A percentile compares a stretch with the other conserved stretches of the same genome.
phyloP scores from a whole-genome alignment of 1,140 invertebrate genomes.

The Planococcus citri region DNA sequence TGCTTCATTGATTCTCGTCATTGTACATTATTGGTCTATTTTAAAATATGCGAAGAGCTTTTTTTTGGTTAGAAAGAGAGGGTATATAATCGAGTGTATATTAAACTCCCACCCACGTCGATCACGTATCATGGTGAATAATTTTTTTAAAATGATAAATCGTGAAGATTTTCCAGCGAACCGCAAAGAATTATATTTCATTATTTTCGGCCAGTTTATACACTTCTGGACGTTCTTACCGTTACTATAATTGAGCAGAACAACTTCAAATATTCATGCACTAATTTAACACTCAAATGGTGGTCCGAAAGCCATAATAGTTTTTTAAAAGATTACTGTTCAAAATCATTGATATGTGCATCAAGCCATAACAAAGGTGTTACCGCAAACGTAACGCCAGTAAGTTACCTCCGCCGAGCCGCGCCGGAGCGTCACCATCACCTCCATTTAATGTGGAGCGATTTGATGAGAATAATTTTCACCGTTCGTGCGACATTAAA shows the following conservation, averaged over 20 bases:
- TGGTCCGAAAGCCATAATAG: not conserved
- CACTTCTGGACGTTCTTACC: not conserved
- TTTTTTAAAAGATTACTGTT: not conserved
- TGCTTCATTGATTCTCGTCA: too few species aligned
- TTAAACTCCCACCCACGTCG: not conserved
- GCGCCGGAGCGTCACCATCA: too few species aligned
- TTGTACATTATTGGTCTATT: too few species aligned
- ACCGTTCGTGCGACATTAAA: not conserved
- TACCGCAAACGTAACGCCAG: constrained; percentile 1
- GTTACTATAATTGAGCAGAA: not conserved
- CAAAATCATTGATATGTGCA: not conserved
- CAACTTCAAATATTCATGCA: constrained; percentile 7
- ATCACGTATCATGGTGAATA: not conserved
- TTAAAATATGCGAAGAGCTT: too few species aligned
- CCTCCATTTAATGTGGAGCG: not conserved
- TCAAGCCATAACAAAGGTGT: not conserved
- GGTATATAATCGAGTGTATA: too few species aligned
- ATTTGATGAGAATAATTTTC: not conserved
- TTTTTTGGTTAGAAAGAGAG: too few species aligned
- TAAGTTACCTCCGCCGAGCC: not conserved
- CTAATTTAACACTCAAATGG: constrained; percentile 3
- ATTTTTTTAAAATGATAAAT: not conserved
- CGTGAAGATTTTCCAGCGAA: constrained; percentile 1
- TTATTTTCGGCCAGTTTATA: not conserved
- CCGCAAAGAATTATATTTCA: not conserved